phyloP scores from a whole-genome alignment of 2,797 vertebrate species.

The Dallia pectoralis region DNA sequence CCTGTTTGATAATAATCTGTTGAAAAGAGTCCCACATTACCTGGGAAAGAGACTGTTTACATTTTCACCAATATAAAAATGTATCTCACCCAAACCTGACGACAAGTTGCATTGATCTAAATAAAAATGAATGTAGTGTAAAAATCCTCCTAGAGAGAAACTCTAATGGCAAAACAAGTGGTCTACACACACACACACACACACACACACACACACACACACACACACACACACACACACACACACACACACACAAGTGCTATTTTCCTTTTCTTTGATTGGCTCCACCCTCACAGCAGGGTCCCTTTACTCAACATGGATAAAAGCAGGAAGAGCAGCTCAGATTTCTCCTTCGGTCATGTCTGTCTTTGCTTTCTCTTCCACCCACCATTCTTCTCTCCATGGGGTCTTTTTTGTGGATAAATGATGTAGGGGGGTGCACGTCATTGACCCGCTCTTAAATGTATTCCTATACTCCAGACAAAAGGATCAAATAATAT shows the following conservation, averaged over 20 bases:
- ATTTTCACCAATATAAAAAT: too few relatives aligned
- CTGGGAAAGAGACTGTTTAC: too few relatives aligned
- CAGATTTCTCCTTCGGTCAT: conserved; percentile 41
- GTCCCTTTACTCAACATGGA: conserved; percentile 54
- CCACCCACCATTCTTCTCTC: not conserved
- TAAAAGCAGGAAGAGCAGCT: conserved; percentile 41
- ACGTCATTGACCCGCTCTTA: not conserved
- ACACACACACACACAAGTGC: not conserved
- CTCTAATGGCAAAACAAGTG: conserved; percentile 14
- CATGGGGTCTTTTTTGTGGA: not conserved
- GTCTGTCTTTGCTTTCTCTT: conserved; percentile 5
- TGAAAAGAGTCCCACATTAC: too few relatives aligned
- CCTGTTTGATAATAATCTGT: too few relatives aligned
- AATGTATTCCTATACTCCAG: not conserved
- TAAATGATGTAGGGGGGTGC: not conserved
- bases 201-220: conserved; percentile 34
- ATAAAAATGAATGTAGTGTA: too few relatives aligned
- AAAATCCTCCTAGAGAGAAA: not conserved
- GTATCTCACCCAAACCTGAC: too few relatives aligned
- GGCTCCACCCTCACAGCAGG: conserved; percentile 39
- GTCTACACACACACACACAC: conserved; percentile 18
- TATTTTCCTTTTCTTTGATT: conserved; percentile 19
- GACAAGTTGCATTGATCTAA: too few relatives aligned
- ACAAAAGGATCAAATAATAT: conserved; percentile 18
- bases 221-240: conserved; percentile 15